A percentile compares a stretch with the other conserved stretches of the same genome.
Evolutionary conservation across 2,113 vertebrate genomes (phyloP).

Genomic region (Saccopteryx leptura): DNA sequence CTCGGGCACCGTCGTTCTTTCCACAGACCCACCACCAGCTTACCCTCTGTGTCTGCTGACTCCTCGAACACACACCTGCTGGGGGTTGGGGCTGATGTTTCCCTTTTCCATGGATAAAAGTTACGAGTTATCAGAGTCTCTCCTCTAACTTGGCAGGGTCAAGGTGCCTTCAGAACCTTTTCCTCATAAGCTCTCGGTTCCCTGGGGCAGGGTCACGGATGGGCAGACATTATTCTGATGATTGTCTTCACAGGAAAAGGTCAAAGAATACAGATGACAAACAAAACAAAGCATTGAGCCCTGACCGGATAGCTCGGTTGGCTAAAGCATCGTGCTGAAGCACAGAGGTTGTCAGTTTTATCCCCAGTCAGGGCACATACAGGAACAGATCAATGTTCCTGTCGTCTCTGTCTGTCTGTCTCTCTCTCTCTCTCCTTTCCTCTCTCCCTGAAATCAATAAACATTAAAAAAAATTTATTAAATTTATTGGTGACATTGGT

Average conservation of each 20-base stretch:
- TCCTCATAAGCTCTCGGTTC: not conserved
- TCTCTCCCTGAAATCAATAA: too few species aligned
- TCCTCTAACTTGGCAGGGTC: not conserved
- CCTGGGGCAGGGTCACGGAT: not conserved
- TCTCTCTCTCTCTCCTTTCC: too few species aligned
- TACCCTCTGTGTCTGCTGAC: not conserved
- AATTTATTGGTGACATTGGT: too few species aligned
- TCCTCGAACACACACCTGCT: not conserved
- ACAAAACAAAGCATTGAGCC: too few species aligned
- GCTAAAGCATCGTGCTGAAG: too few species aligned
- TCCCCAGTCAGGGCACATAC: too few species aligned
- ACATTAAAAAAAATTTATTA: too few species aligned
- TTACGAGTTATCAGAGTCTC: not conserved
- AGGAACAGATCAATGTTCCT: too few species aligned
- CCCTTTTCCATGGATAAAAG: not conserved
- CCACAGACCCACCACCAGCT: not conserved
- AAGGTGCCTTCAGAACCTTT: not conserved
- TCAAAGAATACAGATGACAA: not conserved
- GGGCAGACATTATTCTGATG: not conserved
- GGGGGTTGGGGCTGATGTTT: not conserved
- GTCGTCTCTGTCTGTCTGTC: too few species aligned
- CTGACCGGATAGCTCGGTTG: too few species aligned
- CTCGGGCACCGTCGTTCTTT: not conserved
- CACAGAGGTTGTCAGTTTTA: too few species aligned
- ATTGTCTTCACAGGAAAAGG: not conserved